These are phyloP conservation scores for Chionodraco myersi DNA, from an alignment of 2,113 vertebrate species.

Conservation along the genomic window DNA sequence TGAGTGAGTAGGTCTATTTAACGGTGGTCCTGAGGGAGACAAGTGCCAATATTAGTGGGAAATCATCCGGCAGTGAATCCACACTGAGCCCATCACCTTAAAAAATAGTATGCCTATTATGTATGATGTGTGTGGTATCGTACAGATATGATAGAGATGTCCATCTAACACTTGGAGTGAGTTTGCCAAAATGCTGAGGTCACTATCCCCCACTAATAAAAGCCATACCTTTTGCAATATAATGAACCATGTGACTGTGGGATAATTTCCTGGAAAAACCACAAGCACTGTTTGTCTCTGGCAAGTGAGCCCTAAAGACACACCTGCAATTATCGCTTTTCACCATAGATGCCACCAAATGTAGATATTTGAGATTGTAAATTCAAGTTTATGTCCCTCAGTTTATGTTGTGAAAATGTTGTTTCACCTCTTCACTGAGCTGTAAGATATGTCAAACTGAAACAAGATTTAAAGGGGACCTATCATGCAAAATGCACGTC, in stretches of 20 bases:
- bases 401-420: too few species aligned
- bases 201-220: too few species aligned
- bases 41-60: not conserved
- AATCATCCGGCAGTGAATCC: not conserved
- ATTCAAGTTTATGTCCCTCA: too few species aligned
- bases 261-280: not conserved
- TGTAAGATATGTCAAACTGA: too few species aligned
- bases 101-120: not conserved
- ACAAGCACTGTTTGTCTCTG: too few species aligned
- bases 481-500: too few species aligned
- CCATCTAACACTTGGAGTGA: not conserved
- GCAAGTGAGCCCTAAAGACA: too few species aligned
- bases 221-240: not conserved
- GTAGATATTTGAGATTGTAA: too few species aligned
- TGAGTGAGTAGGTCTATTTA: conserved; percentile 20
- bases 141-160: not conserved
- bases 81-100: not conserved
- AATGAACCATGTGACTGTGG: not conserved
- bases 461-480: too few species aligned
- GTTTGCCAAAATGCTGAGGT: not conserved
- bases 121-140: not conserved
- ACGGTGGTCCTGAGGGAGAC: not conserved
- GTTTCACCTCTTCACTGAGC: too few species aligned
- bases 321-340: too few species aligned
- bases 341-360: too few species aligned